Conservation (phyloP, 2,113 vertebrate genomes). For the Otocyon megalotis region DNA sequence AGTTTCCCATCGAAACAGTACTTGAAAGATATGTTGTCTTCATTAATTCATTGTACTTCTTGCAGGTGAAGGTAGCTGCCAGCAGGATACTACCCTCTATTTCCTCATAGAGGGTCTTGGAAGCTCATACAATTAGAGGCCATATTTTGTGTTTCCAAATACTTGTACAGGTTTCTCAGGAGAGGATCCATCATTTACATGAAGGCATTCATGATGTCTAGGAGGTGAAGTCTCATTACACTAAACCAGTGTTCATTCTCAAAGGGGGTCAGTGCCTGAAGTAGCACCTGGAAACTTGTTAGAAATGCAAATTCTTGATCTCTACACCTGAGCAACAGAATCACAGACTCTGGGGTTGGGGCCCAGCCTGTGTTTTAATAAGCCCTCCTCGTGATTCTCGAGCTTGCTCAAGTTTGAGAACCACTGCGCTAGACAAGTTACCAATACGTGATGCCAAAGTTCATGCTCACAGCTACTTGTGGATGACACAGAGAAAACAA, state of each 20-base stretch:
- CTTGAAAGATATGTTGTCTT: neutral
- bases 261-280: neutral
- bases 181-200: neutral
- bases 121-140: neutral
- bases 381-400: constrained; percentile 23
- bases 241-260: neutral
- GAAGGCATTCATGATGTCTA: neutral
- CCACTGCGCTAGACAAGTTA: neutral
- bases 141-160: constrained; percentile 18
- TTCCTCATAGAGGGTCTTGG: neutral
- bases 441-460: neutral
- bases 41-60: constrained; percentile 17
- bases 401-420: neutral
- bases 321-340: neutral
- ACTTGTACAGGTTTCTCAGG: neutral
- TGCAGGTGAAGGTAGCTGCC: neutral
- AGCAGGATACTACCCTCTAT: neutral
- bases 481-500: neutral
- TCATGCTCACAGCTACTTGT: neutral
- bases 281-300: neutral
- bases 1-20: neutral
- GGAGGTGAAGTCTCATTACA: neutral
- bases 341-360: neutral
- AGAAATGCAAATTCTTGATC: neutral
- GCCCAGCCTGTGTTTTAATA: neutral